Base-by-base conservation (phyloP, 2,797 vertebrate genomes). In the Pangasius mekongensis region DNA sequence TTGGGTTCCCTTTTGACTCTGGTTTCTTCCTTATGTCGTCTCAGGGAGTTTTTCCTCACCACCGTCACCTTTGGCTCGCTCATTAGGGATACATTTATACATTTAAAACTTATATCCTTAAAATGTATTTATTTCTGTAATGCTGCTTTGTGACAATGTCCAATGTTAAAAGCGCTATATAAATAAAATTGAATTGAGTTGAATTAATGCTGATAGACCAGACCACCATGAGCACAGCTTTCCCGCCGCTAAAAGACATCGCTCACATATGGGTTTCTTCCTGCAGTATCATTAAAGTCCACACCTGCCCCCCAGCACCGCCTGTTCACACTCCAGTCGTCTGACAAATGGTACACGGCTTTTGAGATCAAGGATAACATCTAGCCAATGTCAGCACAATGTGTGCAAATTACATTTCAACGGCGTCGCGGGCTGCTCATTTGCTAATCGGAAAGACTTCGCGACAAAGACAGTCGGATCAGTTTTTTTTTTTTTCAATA, bases 261-360 rank as follows among this genome's bases (percentile, higher is more conserved):
- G 13, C 80, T 60, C 33, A 81, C 54, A 56, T 62, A 81, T 62
- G 80, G 36, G 80, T 27, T 24, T 82, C 80, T 16, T 82, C 80
- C 36, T 62, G 80, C 5, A 43, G 3, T n/a, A 62, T 43, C 30
- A 83, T 43, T 83, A 64, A 47, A 64, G 11, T 83, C 36, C 80
- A 16, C 33, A 39, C 33, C 33, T 5, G 2, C 78, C 54, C 9
- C 9, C 20, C 22, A 62, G 24, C 56, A 60, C 33, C 5, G 2
- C 10, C 33, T 60, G 33, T 60, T 60, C 33, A 43, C 36, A 47
- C 56, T 62, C 56, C 5, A 39, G 58, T n/a, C 24, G 2, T 47
- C 77, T 80, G 30, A 80, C 30, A 58, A 36, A 80, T 30, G 77
- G 77, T 33, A 36, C 16, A 80, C 58, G 77, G 33, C 56, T 77